Conservation (phyloP, 1,140 invertebrate species). For the Philopotamus ludificatus region DNA sequence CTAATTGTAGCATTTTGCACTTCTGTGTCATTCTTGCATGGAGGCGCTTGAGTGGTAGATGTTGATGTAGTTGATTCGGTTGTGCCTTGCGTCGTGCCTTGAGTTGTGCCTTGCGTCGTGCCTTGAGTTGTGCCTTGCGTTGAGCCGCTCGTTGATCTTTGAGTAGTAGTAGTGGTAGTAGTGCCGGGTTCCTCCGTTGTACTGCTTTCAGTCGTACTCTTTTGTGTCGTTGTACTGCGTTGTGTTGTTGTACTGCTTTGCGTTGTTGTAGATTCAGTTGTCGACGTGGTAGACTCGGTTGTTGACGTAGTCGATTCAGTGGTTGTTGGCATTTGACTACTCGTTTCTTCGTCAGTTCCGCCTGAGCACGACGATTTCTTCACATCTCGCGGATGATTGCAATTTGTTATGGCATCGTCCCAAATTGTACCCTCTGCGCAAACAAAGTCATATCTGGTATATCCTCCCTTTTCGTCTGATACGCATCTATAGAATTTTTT, state of each 20-base stretch:
- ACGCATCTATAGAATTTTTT: constrained; percentile 74
- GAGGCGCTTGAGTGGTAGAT: background rate
- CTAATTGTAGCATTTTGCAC: constrained; percentile 42
- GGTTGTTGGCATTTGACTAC: background rate
- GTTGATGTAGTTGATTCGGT: background rate
- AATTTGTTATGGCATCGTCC: constrained; percentile 49
- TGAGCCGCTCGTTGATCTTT: background rate
- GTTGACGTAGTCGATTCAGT: background rate
- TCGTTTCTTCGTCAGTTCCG: background rate
- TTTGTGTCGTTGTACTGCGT: too few relatives aligned
- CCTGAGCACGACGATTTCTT: constrained; percentile 11
- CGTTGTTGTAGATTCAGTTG: background rate
- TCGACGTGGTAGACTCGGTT: background rate
- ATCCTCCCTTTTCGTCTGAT: constrained; percentile 60
- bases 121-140: too few relatives aligned
- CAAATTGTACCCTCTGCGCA: constrained; percentile 62
- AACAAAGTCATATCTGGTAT: constrained; percentile 59
- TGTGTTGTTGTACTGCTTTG: background rate
- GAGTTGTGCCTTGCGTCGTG: too few relatives aligned
- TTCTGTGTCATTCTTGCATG: constrained; percentile 34
- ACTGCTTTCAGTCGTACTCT: background rate
- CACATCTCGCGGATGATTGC: constrained; percentile 49
- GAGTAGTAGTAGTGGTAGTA: background rate
- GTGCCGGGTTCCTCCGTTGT: background rate
- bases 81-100: too few relatives aligned